Conservation (phyloP, 2,797 vertebrate genomes). For the Anabacerthia variegaticeps region DNA sequence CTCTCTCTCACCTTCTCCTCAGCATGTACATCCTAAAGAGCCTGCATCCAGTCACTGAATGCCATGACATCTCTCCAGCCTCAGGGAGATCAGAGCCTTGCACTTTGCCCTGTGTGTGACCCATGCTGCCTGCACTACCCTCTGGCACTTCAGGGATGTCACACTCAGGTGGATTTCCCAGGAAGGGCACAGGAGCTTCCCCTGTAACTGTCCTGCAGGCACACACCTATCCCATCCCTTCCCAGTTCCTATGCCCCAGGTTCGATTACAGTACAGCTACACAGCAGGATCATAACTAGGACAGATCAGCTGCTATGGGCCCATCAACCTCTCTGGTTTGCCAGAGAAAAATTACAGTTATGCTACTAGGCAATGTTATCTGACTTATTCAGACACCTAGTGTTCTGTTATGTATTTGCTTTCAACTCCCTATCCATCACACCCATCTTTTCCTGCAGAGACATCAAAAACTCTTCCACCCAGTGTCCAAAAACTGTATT, state of each 20-base stretch:
- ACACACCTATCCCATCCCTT: accelerated
- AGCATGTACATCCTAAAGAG: neutral
- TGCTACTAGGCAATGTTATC: neutral
- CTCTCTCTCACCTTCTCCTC: neutral
- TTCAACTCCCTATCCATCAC: neutral
- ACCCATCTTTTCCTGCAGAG: neutral
- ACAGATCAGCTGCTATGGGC: neutral
- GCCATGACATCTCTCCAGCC: neutral
- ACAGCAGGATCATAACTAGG: neutral
- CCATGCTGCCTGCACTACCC: neutral
- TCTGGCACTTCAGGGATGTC: neutral
- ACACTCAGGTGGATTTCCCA: accelerated
- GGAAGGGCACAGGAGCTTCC: accelerated
- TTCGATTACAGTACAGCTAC: neutral
- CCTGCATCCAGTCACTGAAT: neutral
- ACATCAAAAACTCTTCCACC: neutral
- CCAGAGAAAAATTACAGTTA: neutral
- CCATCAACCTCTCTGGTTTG: neutral
- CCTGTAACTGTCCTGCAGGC: neutral
- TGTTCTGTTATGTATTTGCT: neutral
- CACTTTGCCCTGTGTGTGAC: neutral
- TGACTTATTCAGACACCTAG: neutral
- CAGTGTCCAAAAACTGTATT: neutral
- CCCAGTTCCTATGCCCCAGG: accelerated
- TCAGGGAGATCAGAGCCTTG: accelerated